These are phyloP conservation scores for Peucedramus taeniatus DNA, from an alignment of 2,113 vertebrate species.

Conservation along the genomic window DNA sequence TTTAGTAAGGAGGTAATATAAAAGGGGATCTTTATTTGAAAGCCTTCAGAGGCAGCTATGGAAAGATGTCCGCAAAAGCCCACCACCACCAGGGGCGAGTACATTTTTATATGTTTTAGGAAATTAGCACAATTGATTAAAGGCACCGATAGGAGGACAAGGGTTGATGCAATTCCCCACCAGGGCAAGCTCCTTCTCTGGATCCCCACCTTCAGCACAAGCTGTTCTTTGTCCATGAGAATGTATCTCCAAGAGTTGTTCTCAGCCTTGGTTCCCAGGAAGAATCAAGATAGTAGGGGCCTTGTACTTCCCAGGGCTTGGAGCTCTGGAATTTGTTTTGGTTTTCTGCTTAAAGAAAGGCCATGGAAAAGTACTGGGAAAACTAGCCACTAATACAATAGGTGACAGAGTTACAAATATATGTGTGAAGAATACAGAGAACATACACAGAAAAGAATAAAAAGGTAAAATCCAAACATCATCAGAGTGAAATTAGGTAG, in stretches of 20 bases:
- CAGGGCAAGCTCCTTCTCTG: background rate
- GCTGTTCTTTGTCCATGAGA: background rate
- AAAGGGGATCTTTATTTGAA: background rate
- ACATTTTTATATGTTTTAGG: background rate
- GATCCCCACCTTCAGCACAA: background rate
- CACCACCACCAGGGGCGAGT: too few relatives aligned
- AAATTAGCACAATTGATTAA: background rate
- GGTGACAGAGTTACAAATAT: background rate
- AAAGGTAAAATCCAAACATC: fast-evolving
- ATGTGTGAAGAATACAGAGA: background rate
- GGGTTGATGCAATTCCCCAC: background rate
- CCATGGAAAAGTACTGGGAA: background rate
- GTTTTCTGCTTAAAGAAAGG: background rate
- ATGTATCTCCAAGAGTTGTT: background rate
- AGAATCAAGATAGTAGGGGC: background rate
- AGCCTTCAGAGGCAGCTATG: background rate
- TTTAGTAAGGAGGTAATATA: background rate
- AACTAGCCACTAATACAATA: background rate
- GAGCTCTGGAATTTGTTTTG: background rate
- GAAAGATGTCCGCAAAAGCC: background rate
- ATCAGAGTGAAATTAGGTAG: background rate
- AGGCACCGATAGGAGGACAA: background rate
- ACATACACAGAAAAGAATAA: background rate
- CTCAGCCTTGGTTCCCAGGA: background rate
- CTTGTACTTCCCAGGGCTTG: background rate